Evolutionary conservation across 2,888 invertebrate genomes (phyloP), one percentile per base, ranked within the genome.

Genomic region (Saturnia pavonia): DNA sequence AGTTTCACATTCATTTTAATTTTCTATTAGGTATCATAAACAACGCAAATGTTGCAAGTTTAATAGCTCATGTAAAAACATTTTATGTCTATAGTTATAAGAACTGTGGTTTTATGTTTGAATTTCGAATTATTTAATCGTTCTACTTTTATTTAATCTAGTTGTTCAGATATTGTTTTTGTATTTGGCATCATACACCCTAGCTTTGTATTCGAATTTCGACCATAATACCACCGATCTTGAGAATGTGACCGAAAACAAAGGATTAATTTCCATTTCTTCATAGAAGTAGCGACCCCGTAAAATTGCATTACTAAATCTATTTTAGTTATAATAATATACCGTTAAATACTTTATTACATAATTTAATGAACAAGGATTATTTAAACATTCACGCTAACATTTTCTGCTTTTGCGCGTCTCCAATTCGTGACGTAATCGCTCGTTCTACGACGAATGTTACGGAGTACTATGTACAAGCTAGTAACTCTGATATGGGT

Each of bases 251-350:
- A 92, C 92, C 92, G 89, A 88, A 86, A 85, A 85, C 81, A 86
- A 86, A 82, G 83, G 82, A 81, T 82, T 78, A 81, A 82, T 85
- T n/a, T 85, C 86, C 90, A 83, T 85, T 90, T 92, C 90, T 88
- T 91, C 91, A 91, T 91, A 92, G 92, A 92, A 92, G 88, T 88
- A 92, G 92, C 92, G 92, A 92, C 87, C n/a, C 87, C 90, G 90
- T 90, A 88, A 89, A 90, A 89, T 88, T 88, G 88, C 87, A 82
- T 83, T 80, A 84, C 89, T 90, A 90, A 87, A 80, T 60, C 48
- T 69, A 91, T 87, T 82, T 86, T 84, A 83, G 82, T 84, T 85
- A 77, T 77, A 78, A 80, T 86, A 85, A 83, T 85, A 87, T 88
- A 89, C 83, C 81, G 84, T 88, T 85, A 85, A 82, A 86, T 82